Evolutionary conservation across 2,797 vertebrate species (phyloP).

Genomic region (Triplophysa bombifrons): DNA sequence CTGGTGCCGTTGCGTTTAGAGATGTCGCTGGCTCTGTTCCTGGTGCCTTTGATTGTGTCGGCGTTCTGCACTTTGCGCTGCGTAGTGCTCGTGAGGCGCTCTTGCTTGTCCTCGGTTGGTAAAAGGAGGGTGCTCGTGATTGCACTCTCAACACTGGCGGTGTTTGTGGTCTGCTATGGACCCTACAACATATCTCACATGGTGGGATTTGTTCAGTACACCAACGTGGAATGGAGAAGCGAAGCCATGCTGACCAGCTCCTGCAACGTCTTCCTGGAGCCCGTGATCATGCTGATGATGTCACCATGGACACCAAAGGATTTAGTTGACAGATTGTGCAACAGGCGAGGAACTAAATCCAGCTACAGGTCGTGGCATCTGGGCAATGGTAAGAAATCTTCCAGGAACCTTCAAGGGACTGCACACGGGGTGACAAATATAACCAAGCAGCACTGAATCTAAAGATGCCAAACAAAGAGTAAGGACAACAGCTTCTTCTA

Average conservation of each 20-base stretch:
- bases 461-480: not conserved
- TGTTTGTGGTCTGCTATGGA: conserved; percentile 84
- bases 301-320: conserved; percentile 67
- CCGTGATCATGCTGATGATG: conserved; percentile 79
- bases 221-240: conserved; percentile 74
- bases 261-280: conserved; percentile 88
- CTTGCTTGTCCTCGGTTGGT: conserved; percentile 73
- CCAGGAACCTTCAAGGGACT: conserved; percentile 31
- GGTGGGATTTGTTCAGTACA: conserved; percentile 71
- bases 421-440: conserved; percentile 12
- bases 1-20: conserved; percentile 83
- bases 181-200: conserved; percentile 88
- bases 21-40: conserved; percentile 80
- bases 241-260: conserved; percentile 81
- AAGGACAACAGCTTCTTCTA: not conserved
- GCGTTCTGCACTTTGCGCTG: conserved; percentile 82
- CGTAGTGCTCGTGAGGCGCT: conserved; percentile 78
- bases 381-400: not conserved
- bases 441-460: not conserved
- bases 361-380: conserved; percentile 22
- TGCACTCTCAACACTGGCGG: conserved; percentile 78
- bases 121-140: conserved; percentile 81
- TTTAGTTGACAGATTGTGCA: conserved; percentile 65
- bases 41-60: conserved; percentile 77
- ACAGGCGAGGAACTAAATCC: conserved; percentile 45